Conservation (phyloP, 2,113 vertebrate species). For the Anoura caudifer region DNA sequence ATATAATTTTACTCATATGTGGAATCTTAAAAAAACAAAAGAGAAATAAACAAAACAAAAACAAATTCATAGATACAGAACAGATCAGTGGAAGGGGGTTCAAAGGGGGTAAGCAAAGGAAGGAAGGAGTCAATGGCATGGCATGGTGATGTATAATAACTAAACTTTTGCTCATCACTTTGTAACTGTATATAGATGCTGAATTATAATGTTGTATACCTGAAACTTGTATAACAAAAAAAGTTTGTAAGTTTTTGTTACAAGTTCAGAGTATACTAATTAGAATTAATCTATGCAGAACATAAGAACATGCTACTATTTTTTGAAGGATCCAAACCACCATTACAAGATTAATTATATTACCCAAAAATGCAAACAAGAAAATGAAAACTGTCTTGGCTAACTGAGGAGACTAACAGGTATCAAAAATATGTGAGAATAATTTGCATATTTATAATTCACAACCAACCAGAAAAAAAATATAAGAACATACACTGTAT, state of each 20-base stretch:
- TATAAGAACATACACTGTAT: neutral
- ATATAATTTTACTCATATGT: neutral
- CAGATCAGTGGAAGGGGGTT: neutral
- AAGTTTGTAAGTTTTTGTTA: neutral
- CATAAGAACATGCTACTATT: neutral
- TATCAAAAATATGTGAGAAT: neutral
- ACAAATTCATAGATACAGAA: neutral
- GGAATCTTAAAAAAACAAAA: neutral
- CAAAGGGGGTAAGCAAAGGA: too few species aligned
- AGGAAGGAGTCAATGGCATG: neutral
- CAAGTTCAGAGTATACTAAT: neutral
- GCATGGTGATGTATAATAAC: neutral
- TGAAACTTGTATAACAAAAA: neutral
- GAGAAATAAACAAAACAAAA: neutral
- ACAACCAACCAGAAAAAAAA: neutral
- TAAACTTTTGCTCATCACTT: neutral
- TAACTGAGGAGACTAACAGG: neutral
- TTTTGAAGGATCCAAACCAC: neutral
- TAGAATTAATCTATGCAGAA: neutral
- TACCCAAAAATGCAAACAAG: slow-evolving; percentile 2
- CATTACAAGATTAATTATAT: neutral
- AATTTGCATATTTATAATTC: neutral
- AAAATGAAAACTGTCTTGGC: neutral
- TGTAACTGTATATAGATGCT: neutral
- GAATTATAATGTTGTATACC: neutral